Evolutionary conservation across 1,140 invertebrate species (phyloP).

Genomic region (Zaprionus capensis): DNA sequence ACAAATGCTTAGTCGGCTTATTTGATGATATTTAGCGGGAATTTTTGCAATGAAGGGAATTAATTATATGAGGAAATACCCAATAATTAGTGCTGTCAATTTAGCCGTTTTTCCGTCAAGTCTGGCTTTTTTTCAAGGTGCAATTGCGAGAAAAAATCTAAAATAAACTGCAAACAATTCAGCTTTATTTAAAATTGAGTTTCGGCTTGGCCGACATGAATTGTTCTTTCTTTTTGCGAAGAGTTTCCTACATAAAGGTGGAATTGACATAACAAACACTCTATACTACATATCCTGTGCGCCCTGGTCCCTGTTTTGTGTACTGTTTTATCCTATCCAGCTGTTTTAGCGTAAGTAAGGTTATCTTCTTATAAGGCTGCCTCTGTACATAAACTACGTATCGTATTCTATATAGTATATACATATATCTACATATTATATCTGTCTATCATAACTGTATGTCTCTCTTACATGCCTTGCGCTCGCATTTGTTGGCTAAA

Average conservation of each 20-base stretch:
- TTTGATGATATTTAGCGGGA: neutral
- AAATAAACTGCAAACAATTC: no score
- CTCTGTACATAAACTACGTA: neutral
- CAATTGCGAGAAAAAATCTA: no score
- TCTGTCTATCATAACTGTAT: constrained; percentile 50
- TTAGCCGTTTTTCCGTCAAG: no score
- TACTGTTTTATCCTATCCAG: constrained; percentile 43
- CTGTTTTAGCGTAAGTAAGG: constrained; percentile 55
- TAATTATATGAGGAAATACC: neutral
- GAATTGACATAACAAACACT: constrained; percentile 4
- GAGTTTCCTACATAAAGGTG: neutral
- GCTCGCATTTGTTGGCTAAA: constrained; percentile 69
- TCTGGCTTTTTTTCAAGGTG: no score
- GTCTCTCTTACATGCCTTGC: constrained; percentile 72
- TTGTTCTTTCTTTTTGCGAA: neutral
- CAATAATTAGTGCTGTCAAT: no score
- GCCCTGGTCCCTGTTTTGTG: constrained; percentile 34
- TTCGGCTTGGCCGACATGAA: constrained; percentile 10
- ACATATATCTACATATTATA: neutral
- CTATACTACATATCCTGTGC: constrained; percentile 28
- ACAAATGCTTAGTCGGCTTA: neutral
- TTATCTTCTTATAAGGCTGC: constrained; percentile 44
- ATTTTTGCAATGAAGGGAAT: constrained; percentile 7
- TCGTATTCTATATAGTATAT: neutral
- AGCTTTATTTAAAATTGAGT: neutral